Evolutionary conservation across 64 coral and sea anemone species (phyloP), one percentile per base, ranked within the genome.

Genomic region (Pocillopora verrucosa): DNA sequence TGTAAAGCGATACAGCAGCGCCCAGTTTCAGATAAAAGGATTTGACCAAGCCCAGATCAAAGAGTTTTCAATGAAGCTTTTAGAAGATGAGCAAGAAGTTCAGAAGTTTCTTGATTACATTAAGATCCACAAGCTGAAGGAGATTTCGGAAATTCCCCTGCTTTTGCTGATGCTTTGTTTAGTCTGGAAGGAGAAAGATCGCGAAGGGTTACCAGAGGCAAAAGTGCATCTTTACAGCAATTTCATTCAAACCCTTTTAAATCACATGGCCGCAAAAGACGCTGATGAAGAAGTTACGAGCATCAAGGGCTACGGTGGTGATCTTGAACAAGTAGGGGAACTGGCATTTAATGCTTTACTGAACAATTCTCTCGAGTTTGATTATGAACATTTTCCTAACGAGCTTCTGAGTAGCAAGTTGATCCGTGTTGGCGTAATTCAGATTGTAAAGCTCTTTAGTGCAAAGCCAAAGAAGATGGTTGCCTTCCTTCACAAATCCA

Each of bases 371-470:
- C 7, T 84, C 10, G 36, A 82, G 10, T 84, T 91, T 63, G 22
- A 65, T 13, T 91, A 57, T 51, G 79, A 84, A 3, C 51, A 59
- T 37, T 16, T 91, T 84, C 37, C 89, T 7, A 16, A 89, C 11
- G 61, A 65, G 65, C 14, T 38, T 58, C 0, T 59, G 7, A 72
- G 20, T 36, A 59, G 35, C 16, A 5, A 25, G 3, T 58, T 91
- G 26, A 16, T 91, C 41, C 74, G 77, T n/a, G 41, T 91, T n/a
- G 89, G 89, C 58, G 77, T 91, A 73, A 78, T 91, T 76, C 82
- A 78, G 68, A 76, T 91, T 75, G 19, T 58, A 16, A 84, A 91
- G 79, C 64, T 58, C 25, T 72, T 59, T 5, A 74, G 77, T 60
- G 16, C 19, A 76, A 84, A 62, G 58, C 89, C 89, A 9, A 91